Conservation (phyloP, 37 sponge, comb jelly and placozoan genomes). For the Hexactinellida sp. region DNA sequence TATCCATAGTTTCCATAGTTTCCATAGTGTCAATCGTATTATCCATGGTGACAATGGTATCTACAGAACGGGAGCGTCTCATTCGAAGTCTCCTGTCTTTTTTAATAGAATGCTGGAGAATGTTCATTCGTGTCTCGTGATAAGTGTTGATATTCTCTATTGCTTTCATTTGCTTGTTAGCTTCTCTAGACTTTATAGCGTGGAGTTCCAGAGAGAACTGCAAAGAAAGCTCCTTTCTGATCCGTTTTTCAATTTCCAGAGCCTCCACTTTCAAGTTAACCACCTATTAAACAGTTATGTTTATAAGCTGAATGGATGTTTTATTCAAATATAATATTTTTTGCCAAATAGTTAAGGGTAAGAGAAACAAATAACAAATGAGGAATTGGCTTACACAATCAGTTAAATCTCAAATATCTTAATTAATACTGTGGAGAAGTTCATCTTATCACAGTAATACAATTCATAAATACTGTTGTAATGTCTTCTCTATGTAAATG, state of each 20-base stretch:
- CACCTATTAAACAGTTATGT: too few relatives aligned
- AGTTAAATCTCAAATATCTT: too few relatives aligned
- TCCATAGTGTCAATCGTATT: background rate
- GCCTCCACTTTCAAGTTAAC: background rate
- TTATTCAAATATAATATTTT: too few relatives aligned
- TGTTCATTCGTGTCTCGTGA: background rate
- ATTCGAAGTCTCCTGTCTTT: background rate
- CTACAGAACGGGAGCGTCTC: constrained; percentile 4
- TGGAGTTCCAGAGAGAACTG: background rate
- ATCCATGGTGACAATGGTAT: background rate
- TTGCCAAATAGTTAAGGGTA: too few relatives aligned
- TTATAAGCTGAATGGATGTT: too few relatives aligned
- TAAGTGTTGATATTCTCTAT: background rate
- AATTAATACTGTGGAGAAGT: too few relatives aligned
- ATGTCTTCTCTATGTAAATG: too few relatives aligned
- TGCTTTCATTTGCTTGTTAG: background rate
- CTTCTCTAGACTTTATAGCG: background rate
- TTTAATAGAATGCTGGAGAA: background rate
- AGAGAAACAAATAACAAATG: too few relatives aligned
- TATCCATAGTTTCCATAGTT: background rate
- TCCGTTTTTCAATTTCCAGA: background rate
- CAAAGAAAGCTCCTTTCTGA: background rate
- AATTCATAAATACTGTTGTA: too few relatives aligned
- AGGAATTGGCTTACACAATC: too few relatives aligned
- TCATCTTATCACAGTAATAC: too few relatives aligned